phyloP scores from a whole-genome alignment of 2,797 vertebrate species.

The Dendrocincla fuliginosa region DNA sequence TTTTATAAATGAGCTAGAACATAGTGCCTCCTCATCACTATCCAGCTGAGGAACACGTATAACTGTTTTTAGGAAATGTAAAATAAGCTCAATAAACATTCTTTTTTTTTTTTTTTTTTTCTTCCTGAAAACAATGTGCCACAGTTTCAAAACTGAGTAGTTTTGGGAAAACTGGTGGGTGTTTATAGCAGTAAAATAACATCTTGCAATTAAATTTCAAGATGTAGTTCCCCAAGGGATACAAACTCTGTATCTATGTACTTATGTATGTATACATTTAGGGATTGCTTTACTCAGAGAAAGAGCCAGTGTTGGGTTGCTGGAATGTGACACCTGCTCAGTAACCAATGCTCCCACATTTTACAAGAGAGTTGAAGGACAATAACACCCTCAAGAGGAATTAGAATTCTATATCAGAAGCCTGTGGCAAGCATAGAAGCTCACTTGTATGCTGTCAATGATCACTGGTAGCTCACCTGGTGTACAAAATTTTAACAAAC shows the following conservation, averaged over 20 bases:
- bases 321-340: background rate
- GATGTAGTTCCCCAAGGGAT: background rate
- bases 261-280: background rate
- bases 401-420: background rate
- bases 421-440: background rate
- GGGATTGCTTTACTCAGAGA: background rate
- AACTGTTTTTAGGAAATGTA: background rate
- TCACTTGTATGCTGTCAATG: background rate
- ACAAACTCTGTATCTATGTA: background rate
- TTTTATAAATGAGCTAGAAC: background rate
- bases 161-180: background rate
- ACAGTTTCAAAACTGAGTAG: constrained; percentile 18
- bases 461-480: background rate
- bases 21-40: background rate
- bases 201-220: constrained; percentile 11
- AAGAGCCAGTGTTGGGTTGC: background rate
- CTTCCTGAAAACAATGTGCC: background rate
- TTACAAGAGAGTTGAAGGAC: background rate
- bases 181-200: constrained; percentile 32
- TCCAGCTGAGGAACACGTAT: background rate
- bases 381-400: background rate
- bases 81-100: background rate
- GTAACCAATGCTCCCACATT: background rate
- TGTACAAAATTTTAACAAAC: background rate
- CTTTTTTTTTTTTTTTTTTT: background rate